A percentile compares a stretch with the other conserved stretches of the same genome.
Evolutionary conservation across 2,888 invertebrate genomes (phyloP).

Genomic region (Sisyra terminalis): DNA sequence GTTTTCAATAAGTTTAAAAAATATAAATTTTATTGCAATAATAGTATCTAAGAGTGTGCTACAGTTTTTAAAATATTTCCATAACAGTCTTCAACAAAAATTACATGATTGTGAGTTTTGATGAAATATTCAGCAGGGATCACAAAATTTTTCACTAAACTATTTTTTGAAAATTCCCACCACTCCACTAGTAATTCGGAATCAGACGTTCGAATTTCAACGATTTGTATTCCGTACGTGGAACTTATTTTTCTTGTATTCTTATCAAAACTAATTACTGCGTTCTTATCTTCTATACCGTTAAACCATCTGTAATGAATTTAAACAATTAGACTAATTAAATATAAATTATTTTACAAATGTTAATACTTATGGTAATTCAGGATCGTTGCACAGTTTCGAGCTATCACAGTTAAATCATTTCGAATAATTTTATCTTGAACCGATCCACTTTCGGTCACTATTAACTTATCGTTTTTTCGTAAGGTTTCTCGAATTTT

Average conservation of each 20-base stretch:
- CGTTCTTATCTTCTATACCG: slow-evolving; percentile 28
- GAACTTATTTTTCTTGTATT: slow-evolving; percentile 43
- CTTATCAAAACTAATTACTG: slow-evolving; percentile 34
- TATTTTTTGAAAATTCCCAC: slow-evolving; percentile 42
- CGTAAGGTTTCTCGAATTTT: slow-evolving; percentile 8
- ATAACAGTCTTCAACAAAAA: slow-evolving; percentile 45
- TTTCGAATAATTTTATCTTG: slow-evolving; percentile 20
- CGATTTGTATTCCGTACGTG: slow-evolving; percentile 43
- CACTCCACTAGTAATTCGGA: slow-evolving; percentile 42
- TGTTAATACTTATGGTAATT: slow-evolving; percentile 44
- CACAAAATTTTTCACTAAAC: slow-evolving; percentile 39
- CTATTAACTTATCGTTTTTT: slow-evolving; percentile 7
- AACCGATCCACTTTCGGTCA: slow-evolving; percentile 5
- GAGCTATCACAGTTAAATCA: slow-evolving; percentile 42
- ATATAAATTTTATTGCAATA: no score
- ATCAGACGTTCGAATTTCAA: slow-evolving; percentile 43
- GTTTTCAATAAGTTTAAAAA: no score
- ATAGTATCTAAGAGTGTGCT: no score
- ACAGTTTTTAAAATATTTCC: slow-evolving; percentile 41
- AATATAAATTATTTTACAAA: slow-evolving; percentile 1
- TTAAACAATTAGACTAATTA: slow-evolving; percentile 8
- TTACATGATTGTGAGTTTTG: slow-evolving; percentile 30
- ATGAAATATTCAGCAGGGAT: slow-evolving; percentile 36
- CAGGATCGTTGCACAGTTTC: slow-evolving; percentile 46
- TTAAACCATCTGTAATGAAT: slow-evolving; percentile 33